Base-by-base conservation (phyloP, 2,113 vertebrate genomes). In the Bettongia penicillata region DNA sequence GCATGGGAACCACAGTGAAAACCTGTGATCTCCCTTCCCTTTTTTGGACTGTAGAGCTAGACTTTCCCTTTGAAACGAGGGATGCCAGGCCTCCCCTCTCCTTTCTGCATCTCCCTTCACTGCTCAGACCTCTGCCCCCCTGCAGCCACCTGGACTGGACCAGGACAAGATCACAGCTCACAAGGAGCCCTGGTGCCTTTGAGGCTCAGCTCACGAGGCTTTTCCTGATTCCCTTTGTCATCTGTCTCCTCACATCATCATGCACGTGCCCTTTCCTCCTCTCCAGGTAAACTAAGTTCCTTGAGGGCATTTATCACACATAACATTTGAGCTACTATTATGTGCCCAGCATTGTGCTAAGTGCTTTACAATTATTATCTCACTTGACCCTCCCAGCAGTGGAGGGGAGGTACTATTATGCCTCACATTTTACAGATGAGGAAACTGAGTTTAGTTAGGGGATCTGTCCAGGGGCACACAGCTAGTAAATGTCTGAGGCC, bases 301-400 rank as follows among this genome's bases (percentile, higher is more conserved):
- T 77, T 6, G 68, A 77, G 37, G 68, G 68, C 37, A 37, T 4
- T 37, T 16, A 5, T 14, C 16, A 19, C 6, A 77, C n/a, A 14
- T n/a, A n/a, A 43, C 37, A 77, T 19, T 43, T 7, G 1, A 37
- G 10, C 0, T 0, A 11, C 4, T 5, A n/a, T 0, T 4, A 16
- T 37, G 31, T 68, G 31, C 31, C 61, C 16, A 16, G 37, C 37
- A n/a, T 2, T 19, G 0, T 1, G 12, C 37, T 6, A 1, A 68
- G 68, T 6, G 57, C 57, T 61, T 61, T 31, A 31, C 11, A 14
- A 37, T 61, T 7, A 43, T 22, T 24, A 1, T n/a, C 37, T n/a
- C 37, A n/a, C 37, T 77, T 43, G 12, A 4, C 4, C 61, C 12
- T 68, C 31, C 6, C 57, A 7, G 26, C 2, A 11, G 28, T n/a